Base-by-base conservation (phyloP, 2,797 vertebrate species). In the Gymnothorax reevesii region DNA sequence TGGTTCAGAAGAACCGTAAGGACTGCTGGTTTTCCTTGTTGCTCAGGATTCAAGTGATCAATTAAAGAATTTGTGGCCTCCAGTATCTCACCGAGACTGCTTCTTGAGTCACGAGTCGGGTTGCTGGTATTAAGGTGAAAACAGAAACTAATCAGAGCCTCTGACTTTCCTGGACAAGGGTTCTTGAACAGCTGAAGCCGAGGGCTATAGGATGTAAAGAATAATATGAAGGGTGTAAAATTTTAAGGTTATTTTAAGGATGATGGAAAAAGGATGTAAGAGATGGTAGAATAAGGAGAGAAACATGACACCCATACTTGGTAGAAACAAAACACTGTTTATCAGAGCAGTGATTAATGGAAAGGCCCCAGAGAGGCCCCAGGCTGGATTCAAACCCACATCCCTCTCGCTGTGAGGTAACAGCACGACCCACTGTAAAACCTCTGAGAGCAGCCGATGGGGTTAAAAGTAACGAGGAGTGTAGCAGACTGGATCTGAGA, bases 51-150 rank as follows among this genome's bases (percentile, higher is more conserved):
- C 25, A n/a, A 59, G 2, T 9, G 3, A 59, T 59, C 57, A 69
- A 25, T 69, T 7, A 69, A 25, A 69, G n/a, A 22, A 69, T 7
- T 69, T 69, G 64, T n/a, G 25, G 10, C 8, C n/a, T n/a, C 64
- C n/a, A 8, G 64, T 69, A 25, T 69, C 17, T n/a, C 64, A 69
- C n/a, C 64, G 15, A 2, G 15, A 62, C 60, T 5, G 64, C 25
- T 69, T 69, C 64, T 25, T 69, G 22, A n/a, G n/a, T 69, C 22
- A 25, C 9, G 25, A 69, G 25, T 69, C 25, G 22, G 22, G 64
- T 69, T 22, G 64, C n/a, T 69, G n/a, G 64, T 69, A n/a, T 69
- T 69, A 69, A n/a, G n/a, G 64, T 69, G 25, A 69, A 69, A 69
- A 69, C 64, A 69, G 60, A 64, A 69, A 69, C 64, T n/a, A 69